A percentile compares a stretch with the other conserved stretches of the same genome.
These are phyloP conservation scores for Pyrgilauda ruficollis DNA, from an alignment of 2,113 vertebrate species.

Conservation along the genomic window DNA sequence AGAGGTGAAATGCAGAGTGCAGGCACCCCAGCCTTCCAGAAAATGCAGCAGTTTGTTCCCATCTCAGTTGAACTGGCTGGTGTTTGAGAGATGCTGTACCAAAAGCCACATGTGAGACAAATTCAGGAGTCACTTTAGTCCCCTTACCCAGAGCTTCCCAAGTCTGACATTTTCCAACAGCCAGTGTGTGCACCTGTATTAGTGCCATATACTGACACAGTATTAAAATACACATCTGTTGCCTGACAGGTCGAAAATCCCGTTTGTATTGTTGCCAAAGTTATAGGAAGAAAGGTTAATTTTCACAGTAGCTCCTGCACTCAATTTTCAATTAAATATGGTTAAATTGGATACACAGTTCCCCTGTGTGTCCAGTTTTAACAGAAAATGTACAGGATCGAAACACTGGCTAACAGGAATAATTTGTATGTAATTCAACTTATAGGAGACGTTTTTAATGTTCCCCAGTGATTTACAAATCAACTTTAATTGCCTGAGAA, in stretches of 20 bases:
- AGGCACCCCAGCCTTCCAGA: neutral
- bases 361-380: neutral
- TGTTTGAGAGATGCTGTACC: neutral
- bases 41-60: neutral
- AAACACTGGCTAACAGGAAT: neutral
- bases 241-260: neutral
- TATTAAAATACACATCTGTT: constrained; percentile 28
- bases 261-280: neutral
- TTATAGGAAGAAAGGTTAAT: neutral
- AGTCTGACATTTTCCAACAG: neutral
- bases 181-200: neutral
- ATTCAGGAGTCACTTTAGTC: neutral
- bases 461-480: constrained; percentile 13
- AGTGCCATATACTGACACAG: neutral
- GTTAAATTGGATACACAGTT: neutral
- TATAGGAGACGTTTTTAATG: neutral
- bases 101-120: neutral
- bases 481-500: constrained; percentile 2
- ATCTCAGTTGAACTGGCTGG: neutral
- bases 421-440: neutral
- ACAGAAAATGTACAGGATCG: neutral
- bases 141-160: neutral
- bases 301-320: neutral
- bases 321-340: neutral
- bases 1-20: neutral